Evolutionary conservation across 2,888 invertebrate species (phyloP).

Genomic region (Phasia obesa): DNA sequence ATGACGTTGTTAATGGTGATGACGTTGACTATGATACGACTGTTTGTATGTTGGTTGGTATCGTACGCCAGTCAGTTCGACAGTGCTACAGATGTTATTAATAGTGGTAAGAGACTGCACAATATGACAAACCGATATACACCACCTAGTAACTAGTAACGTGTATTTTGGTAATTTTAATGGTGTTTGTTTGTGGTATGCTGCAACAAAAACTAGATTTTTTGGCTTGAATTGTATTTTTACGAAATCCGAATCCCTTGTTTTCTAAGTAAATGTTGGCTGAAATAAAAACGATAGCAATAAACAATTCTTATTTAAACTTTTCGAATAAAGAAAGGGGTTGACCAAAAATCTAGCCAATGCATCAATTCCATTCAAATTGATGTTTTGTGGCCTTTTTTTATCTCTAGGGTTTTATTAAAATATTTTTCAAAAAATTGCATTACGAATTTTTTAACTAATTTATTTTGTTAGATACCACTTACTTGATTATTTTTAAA

Average conservation of each 20-base stretch:
- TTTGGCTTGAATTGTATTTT: conserved; percentile 1
- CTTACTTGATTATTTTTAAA: background rate
- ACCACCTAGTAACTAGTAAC: too few species aligned
- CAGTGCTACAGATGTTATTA: background rate
- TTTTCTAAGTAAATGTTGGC: background rate
- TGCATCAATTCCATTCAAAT: too few species aligned
- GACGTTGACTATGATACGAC: background rate
- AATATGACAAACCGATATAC: conserved; percentile 7
- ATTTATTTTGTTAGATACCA: background rate
- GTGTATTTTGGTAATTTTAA: too few species aligned
- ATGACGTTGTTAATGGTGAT: conserved; percentile 14
- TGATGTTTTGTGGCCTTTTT: too few species aligned
- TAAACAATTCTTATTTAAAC: background rate
- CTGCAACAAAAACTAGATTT: background rate
- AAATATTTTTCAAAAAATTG: too few species aligned
- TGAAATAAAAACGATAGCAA: background rate
- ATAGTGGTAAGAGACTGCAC: conserved; percentile 23
- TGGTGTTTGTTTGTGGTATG: too few species aligned
- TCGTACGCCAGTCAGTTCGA: conserved; percentile 7
- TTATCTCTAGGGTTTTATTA: too few species aligned
- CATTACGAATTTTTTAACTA: too few species aligned
- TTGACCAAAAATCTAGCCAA: too few species aligned
- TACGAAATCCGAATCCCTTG: conserved; percentile 3
- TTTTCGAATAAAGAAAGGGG: too few species aligned
- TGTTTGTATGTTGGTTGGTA: background rate